Conservation (phyloP, 2,797 vertebrate genomes). For the Melanotaenia nigrans region DNA sequence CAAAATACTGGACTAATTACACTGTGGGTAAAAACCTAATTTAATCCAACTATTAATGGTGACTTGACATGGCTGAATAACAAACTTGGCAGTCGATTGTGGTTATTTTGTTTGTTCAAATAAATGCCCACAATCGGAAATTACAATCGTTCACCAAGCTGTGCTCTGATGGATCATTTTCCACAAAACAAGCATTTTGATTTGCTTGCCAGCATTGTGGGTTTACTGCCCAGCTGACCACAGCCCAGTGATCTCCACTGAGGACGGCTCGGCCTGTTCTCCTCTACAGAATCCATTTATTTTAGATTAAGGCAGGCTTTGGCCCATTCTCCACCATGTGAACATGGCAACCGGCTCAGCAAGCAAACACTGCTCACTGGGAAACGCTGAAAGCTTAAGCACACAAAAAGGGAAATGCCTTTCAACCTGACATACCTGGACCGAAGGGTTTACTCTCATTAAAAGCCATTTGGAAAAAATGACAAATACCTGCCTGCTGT, state of each 20-base stretch:
- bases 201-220: conserved; percentile 38
- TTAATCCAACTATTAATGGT: conserved; percentile 7
- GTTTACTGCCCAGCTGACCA: conserved; percentile 61
- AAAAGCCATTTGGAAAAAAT: conserved; percentile 72
- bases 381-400: conserved; percentile 38
- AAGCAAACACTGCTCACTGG: conserved; percentile 23
- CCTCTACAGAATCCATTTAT: conserved; percentile 66
- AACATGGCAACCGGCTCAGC: conserved; percentile 50
- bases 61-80: conserved; percentile 28
- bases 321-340: conserved; percentile 43
- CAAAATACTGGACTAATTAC: conserved; percentile 2
- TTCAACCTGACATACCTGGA: conserved; percentile 62
- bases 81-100: conserved; percentile 20
- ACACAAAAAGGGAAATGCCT: conserved; percentile 43
- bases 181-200: conserved; percentile 56
- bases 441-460: conserved; percentile 68
- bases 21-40: conserved; percentile 10
- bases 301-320: conserved; percentile 68
- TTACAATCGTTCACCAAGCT: conserved; percentile 61
- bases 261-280: conserved; percentile 48
- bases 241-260: conserved; percentile 55
- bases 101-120: conserved; percentile 46
- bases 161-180: conserved; percentile 56
- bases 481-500: conserved; percentile 63
- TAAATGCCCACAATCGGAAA: conserved; percentile 49